Percentiles rank a stretch among this genome's conserved stretches.
phyloP scores from a whole-genome alignment of 2,888 invertebrate genomes.

The Drosophila fulvimacula region DNA sequence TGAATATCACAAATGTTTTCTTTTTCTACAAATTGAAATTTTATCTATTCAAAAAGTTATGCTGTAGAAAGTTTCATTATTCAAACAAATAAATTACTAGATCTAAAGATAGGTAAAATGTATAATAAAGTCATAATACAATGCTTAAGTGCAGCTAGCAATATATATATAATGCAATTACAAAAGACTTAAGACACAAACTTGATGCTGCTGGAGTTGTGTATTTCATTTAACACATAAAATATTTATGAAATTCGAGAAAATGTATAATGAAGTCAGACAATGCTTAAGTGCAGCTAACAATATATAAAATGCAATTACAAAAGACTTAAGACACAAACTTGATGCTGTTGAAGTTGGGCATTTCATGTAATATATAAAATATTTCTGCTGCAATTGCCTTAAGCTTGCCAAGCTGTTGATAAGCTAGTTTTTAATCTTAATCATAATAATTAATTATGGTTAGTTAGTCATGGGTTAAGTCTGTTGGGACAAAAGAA shows the following conservation, averaged over 20 bases:
- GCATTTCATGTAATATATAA: background rate
- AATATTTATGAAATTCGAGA: too few species aligned
- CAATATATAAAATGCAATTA: background rate
- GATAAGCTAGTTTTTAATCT: background rate
- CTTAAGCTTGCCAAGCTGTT: background rate
- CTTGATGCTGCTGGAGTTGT: background rate
- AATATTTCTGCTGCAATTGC: background rate
- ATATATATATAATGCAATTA: background rate
- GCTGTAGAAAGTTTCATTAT: constrained; percentile 5
- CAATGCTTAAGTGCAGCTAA: background rate
- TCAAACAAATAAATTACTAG: background rate
- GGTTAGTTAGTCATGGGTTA: background rate
- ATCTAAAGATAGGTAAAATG: background rate
- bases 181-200: constrained; percentile 7
- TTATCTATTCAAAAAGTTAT: background rate
- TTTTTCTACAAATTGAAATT: background rate
- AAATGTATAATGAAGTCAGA: background rate
- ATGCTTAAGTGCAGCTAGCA: background rate
- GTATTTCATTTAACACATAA: background rate
- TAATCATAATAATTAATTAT: too few species aligned
- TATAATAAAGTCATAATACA: background rate
- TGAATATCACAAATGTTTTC: background rate
- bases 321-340: constrained; percentile 7
- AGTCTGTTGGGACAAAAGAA: constrained; percentile 12
- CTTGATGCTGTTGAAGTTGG: background rate